Evolutionary conservation across 2,888 invertebrate genomes (phyloP), one percentile per base, ranked within the genome.

Genomic region (Platycnemis pennipes): DNA sequence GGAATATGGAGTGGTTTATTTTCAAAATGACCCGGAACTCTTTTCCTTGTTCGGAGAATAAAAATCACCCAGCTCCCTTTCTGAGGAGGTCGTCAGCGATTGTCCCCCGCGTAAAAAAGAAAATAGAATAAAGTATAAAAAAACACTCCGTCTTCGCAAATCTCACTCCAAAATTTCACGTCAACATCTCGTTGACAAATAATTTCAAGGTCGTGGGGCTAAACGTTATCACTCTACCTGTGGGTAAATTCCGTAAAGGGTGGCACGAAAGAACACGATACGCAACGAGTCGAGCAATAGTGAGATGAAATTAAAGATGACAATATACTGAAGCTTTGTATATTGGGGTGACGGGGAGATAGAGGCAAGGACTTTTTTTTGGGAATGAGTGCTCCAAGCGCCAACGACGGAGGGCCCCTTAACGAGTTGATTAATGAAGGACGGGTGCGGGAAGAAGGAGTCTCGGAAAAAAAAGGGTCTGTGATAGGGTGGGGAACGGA

Each of bases 341-440:
- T 77, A 77, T 37, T 77, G 77, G 77, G 37, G 77, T 11, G 37
- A 77, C 37, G 77, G 16, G 77, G 77, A n/a, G 77, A 77, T 19
- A 19, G 22, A 22, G 77, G 16, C 16, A 77, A 37, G 37, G 77
- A 77, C 31, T 4, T 37, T 13, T 77, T 26, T 37, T 77, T 77
- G 77, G 37, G 77, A 77, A 37, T 77, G 77, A n/a, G 77, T 77
- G 77, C 77, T 63, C 26, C 26, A n/a, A 63, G 77, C 77, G 77
- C 31, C 11, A 77, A 37, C 31, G 77, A 4, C 8, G 77, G 77
- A 77, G 77, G 77, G 77, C 16, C 37, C 13, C 77, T 77, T 77
- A 77, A 77, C 77, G 77, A 77, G 77, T 77, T 87, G 87, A 87
- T 87, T 87, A 46, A 87, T 77, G 87, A 87, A n/a, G n/a, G 44